Evolutionary conservation across 2,797 vertebrate species (phyloP), one percentile per base, ranked within the genome.

Genomic region (Ceryle rudis): DNA sequence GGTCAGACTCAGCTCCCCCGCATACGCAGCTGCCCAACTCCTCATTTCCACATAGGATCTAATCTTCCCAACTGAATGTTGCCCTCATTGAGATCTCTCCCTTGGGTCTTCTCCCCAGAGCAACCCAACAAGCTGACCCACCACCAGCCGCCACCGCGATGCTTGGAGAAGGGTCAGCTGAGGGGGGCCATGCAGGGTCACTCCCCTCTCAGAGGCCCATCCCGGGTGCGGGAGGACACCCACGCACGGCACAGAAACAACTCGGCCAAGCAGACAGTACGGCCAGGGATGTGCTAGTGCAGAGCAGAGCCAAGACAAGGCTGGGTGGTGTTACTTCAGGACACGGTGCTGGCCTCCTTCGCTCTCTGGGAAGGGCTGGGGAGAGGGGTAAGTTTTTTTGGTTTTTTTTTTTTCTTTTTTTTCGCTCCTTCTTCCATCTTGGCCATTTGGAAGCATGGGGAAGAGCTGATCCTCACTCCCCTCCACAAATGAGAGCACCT

Each of bases 311-410:
- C 89, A 77, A 88, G 80, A 5, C 31, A 26, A 94, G 92, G 81
- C 85, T 71, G 82, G 67, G 4, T 41, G 83, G 77, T 85, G 91
- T 96, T 41, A 89, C 89, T 95, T 51, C 93, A 96, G 95, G 95
- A 95, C 94, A 92, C 42, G 0, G 67, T 0, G 19, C 82, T 86
- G 94, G 83, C 94, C 86, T 86, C 67, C 72, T 42, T 74, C 5
- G 8, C 89, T 86, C 86, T 77, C 69, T 33, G 41, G 9, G 0
- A 29, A 62, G 81, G 81, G 3, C 77, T 69, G 65, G 64, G 57
- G 64, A 75, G 77, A 12, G 0, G 9, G 49, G 49, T 11, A 47
- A 46, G 46, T 22, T 47, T 46, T n/a, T n/a, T n/a, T n/a, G n/a
- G 8, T 46, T 5, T 23, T 51, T 51, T 57, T 82, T 87, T 78